Evolutionary conservation across 2,797 vertebrate genomes (phyloP), one percentile per base, ranked within the genome.

Genomic region (Macropus fuliginosus): DNA sequence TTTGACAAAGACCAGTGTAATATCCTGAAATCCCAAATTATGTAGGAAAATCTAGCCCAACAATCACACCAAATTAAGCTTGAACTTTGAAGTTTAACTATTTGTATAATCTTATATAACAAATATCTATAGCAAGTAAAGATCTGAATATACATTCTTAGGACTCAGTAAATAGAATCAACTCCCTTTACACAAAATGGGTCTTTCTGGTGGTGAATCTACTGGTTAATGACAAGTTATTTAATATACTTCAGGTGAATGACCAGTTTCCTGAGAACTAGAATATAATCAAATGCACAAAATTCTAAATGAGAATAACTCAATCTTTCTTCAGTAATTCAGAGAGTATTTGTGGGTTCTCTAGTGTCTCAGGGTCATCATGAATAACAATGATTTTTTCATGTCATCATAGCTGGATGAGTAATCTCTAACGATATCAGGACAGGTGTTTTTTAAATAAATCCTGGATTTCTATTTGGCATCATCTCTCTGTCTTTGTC

Each of bases 1-100:
- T 98, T 98, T 97, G 97, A 98, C 98, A 98, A 98, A 97, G 97
- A 98, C 96, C 94, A 90, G 95, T 97, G 96, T 93, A 97, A 97
- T 97, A 95, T 98, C 97, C 96, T 1, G 21, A 97, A 98, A 97
- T 97, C 95, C 97, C 97, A 98, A 97, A 98, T 97, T 96, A 97
- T 95, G 92, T 95, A 91, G 95, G 94, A 97, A 95, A 55, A 92
- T 91, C 6, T 92, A 18, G 5, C 92, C 91, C 96, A 91, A 93
- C 93, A 93, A 94, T 28, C 94, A 95, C 2, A 93, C 96, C 92
- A 89, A 91, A 55, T 31, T 46, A 55, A 55, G 10, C 24, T 27
- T 90, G 10, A 50, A 54, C 2, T 29, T 54, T 1, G 34, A 24
- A 90, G 89, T 90, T 54, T 16, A 54, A 90, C 5, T 90, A 28